phyloP scores from a whole-genome alignment of 2,797 vertebrate genomes.

The Danionella dracula region DNA sequence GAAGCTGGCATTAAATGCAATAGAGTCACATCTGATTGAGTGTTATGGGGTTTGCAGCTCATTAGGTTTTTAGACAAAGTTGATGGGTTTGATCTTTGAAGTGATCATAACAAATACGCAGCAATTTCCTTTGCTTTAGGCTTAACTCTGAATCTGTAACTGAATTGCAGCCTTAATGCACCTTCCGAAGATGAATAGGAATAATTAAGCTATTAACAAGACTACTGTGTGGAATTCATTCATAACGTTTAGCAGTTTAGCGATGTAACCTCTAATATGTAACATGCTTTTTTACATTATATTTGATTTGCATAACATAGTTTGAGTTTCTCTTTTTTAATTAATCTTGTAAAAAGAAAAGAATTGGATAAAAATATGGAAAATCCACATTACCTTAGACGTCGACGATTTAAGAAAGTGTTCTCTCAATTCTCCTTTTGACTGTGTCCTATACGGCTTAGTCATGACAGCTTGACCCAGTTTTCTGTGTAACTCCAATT shows the following conservation, averaged over 20 bases:
- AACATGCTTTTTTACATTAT: background rate
- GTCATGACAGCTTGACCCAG: slow-evolving; percentile 58
- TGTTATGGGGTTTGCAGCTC: background rate
- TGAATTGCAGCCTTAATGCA: slow-evolving; percentile 12
- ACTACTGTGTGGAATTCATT: background rate
- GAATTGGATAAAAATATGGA: no score
- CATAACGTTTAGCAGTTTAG: background rate
- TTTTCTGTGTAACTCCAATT: slow-evolving; percentile 48
- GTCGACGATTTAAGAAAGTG: background rate
- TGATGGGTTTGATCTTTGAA: background rate
- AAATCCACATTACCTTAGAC: slow-evolving; percentile 26
- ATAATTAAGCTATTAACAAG: background rate
- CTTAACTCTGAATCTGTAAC: slow-evolving; percentile 23
- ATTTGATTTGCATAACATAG: background rate
- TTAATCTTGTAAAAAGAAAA: background rate
- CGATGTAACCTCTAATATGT: background rate
- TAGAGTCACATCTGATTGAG: background rate
- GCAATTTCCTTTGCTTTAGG: slow-evolving; percentile 5
- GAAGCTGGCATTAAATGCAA: no score
- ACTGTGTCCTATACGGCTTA: slow-evolving; percentile 15
- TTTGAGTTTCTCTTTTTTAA: background rate
- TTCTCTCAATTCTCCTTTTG: slow-evolving; percentile 3
- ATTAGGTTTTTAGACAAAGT: background rate
- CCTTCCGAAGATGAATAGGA: background rate
- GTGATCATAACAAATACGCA: slow-evolving; percentile 7